These are phyloP conservation scores for Eristalis intricaria DNA, from an alignment of 2,888 invertebrate genomes.

Conservation along the genomic window DNA sequence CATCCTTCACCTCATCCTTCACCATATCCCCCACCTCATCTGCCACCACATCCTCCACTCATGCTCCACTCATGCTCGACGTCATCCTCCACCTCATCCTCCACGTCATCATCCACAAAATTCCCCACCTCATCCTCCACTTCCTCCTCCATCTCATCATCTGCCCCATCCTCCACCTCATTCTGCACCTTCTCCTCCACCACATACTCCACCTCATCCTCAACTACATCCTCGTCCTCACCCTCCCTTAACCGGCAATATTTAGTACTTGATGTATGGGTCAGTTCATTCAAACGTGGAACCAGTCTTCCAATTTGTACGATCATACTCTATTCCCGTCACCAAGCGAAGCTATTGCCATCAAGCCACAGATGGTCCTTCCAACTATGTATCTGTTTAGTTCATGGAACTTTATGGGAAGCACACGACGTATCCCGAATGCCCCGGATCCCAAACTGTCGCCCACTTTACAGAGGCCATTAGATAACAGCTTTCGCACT, in stretches of 20 bases:
- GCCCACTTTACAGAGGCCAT: slow-evolving; percentile 28
- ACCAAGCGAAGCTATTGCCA: background rate
- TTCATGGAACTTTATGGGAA: slow-evolving; percentile 9
- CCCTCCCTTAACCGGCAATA: background rate
- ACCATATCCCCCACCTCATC: too few species aligned
- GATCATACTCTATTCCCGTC: background rate
- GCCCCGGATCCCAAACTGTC: background rate
- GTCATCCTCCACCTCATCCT: too few species aligned
- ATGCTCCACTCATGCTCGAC: too few species aligned
- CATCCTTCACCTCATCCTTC: too few species aligned
- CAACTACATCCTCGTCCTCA: background rate
- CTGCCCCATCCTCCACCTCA: too few species aligned
- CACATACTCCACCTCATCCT: background rate
- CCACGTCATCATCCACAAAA: too few species aligned
- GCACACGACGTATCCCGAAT: slow-evolving; percentile 8
- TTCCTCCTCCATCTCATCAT: too few species aligned
- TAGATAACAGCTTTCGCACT: slow-evolving; percentile 54
- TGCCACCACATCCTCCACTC: too few species aligned
- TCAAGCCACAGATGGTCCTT: background rate
- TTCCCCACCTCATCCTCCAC: too few species aligned
- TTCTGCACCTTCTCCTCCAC: background rate
- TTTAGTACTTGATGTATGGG: slow-evolving; percentile 18
- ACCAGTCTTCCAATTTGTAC: background rate
- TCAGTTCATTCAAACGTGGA: background rate
- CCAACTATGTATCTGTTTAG: slow-evolving; percentile 13